Evolutionary conservation across 2,113 vertebrate species (phyloP).

Genomic region (Oenanthe melanoleuca): DNA sequence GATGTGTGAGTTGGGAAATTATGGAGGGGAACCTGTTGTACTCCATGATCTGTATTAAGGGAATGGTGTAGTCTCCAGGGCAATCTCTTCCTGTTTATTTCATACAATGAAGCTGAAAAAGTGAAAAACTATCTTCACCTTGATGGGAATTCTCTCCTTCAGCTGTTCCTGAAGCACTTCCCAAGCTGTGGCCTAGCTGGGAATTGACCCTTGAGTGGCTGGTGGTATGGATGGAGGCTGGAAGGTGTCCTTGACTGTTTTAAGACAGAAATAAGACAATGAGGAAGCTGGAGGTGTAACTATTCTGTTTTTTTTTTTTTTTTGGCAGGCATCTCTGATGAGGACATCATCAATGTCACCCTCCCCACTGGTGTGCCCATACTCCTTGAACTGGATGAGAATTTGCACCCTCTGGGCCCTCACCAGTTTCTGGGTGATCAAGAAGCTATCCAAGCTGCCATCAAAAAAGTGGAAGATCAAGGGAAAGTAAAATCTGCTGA

Average conservation of each 20-base stretch:
- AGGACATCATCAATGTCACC: constrained; percentile 88
- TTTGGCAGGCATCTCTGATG: constrained; percentile 88
- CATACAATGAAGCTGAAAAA: accelerated
- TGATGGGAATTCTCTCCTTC: neutral
- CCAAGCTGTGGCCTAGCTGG: neutral
- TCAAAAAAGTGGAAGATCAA: constrained; percentile 97
- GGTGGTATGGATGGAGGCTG: neutral
- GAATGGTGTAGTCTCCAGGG: neutral
- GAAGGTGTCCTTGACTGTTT: neutral
- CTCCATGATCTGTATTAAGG: neutral
- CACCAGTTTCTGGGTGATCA: constrained; percentile 92
- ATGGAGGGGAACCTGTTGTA: neutral
- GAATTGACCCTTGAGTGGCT: neutral
- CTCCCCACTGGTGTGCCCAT: constrained; percentile 94
- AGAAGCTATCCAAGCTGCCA: constrained; percentile 91
- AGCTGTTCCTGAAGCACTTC: neutral
- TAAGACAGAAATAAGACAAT: neutral
- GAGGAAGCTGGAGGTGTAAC: neutral
- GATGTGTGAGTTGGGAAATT: neutral
- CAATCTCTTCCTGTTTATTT: neutral
- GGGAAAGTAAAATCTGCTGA: constrained; percentile 84
- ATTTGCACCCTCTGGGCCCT: constrained; percentile 83
- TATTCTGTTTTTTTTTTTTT: neutral
- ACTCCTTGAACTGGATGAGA: constrained; percentile 90
- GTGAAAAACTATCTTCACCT: neutral